Conservation (phyloP, 2,113 vertebrate genomes). For the Spea multiplicata region DNA sequence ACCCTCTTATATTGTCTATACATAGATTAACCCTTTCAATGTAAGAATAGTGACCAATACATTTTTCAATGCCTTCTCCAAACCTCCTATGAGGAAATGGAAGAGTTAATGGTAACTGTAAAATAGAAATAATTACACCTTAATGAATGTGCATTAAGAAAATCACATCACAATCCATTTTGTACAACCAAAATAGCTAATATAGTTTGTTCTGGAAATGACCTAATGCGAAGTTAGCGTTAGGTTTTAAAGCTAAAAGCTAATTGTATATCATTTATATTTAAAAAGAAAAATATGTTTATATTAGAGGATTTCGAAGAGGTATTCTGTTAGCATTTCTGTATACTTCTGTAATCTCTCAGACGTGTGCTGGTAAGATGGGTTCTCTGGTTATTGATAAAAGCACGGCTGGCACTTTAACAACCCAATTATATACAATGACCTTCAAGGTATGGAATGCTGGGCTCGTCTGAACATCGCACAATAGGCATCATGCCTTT, state of each 20-base stretch:
- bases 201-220: background rate
- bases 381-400: background rate
- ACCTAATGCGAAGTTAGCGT: conserved; percentile 15
- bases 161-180: background rate
- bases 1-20: too few species aligned
- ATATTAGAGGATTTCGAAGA: conserved; percentile 9
- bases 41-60: too few species aligned
- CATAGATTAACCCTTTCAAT: too few species aligned
- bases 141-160: background rate
- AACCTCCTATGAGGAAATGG: too few species aligned
- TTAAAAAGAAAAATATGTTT: conserved; percentile 6
- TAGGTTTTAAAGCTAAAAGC: background rate
- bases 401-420: background rate
- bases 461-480: background rate
- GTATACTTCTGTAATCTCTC: conserved; percentile 18
- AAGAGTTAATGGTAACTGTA: too few species aligned
- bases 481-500: too few species aligned
- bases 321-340: conserved; percentile 5
- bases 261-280: conserved; percentile 21
- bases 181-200: too few species aligned
- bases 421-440: background rate
- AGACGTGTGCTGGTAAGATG: conserved; percentile 14
- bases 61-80: too few species aligned
- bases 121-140: too few species aligned
- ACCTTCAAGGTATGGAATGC: background rate